A percentile compares a stretch with the other conserved stretches of the same genome.
These are phyloP conservation scores for Eufriesea mexicana DNA, from an alignment of 1,140 invertebrate genomes.

Conservation along the genomic window DNA sequence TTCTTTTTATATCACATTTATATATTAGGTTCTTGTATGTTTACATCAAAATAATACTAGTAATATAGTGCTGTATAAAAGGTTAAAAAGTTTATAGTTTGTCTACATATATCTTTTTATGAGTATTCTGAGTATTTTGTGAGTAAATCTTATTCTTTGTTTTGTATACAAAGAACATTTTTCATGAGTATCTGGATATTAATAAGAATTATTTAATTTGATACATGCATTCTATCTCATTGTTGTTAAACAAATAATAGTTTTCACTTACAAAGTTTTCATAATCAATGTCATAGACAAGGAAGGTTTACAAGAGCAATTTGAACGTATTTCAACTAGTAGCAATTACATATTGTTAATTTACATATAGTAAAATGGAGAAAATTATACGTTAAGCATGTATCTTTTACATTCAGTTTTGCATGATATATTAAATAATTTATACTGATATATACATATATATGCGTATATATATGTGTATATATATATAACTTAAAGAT, in stretches of 20 bases:
- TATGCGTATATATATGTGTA: slow-evolving; percentile 30
- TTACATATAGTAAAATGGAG: slow-evolving; percentile 23
- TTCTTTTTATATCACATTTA: background rate
- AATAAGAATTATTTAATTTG: slow-evolving; percentile 7
- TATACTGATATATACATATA: slow-evolving; percentile 14
- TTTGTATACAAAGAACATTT: background rate
- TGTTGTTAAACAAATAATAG: slow-evolving; percentile 18
- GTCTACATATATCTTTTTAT: background rate
- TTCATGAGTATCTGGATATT: background rate
- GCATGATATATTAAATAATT: slow-evolving; percentile 66
- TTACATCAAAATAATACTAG: background rate
- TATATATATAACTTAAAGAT: slow-evolving; percentile 43
- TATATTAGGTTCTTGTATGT: background rate
- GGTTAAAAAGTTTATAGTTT: slow-evolving; percentile 3
- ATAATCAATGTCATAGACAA: slow-evolving; percentile 4
- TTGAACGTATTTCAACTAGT: slow-evolving; percentile 40
- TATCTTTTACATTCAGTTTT: slow-evolving; percentile 60
- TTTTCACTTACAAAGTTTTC: slow-evolving; percentile 30
- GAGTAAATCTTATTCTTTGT: background rate
- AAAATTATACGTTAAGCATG: slow-evolving; percentile 53
- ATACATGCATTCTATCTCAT: slow-evolving; percentile 28
- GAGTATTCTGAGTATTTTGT: background rate
- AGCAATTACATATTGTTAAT: slow-evolving; percentile 18
- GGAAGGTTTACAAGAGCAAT: slow-evolving; percentile 41
- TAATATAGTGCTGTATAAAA: slow-evolving; percentile 18